Evolutionary conservation across 2,113 vertebrate genomes (phyloP), one percentile per base, ranked within the genome.

Genomic region (Strigops habroptila): DNA sequence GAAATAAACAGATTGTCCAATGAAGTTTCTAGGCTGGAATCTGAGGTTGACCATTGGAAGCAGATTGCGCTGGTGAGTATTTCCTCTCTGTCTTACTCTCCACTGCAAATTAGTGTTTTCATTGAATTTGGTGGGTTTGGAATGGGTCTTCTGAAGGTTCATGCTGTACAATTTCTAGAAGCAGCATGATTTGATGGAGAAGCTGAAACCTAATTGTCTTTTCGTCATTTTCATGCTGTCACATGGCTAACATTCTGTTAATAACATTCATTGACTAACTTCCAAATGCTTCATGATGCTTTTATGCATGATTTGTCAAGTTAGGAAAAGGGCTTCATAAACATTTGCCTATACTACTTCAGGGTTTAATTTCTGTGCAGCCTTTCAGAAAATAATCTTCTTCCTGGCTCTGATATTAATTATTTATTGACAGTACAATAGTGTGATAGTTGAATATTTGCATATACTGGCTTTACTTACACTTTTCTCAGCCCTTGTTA

Each of bases 1-100:
- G 99, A 99, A 98, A 99, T 99, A 97, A 99, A 99, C 97, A 98
- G 98, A 44, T 97, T 99, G 86, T 99, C 99, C 64, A 98, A 97
- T 79, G 98, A 99, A 93, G 98, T 99, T 93, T 97, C 97, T 85
- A 98, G 98, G 37, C 98, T 99, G 25, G 98, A 99, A 93, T 98
- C 98, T 1, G 99, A 99, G 96, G 98, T 98, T 89, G 93, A 97
- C 19, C 99, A 99, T 85, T 99, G 99, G 99, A 99, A 98, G 87
- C 97, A 98, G 52, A 95, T 99, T 86, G 98, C 99, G 63, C 98
- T 99, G 98, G 99, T 99, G 77, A 89, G 86, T 97, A 19, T 24
- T 60, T 91, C 41, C 18, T 17, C 8, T 75, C 31, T 39, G 12
- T 65, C 9, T 43, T 39, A 15, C 3, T 74, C 11, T 65, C 12